Evolutionary conservation across 2,888 invertebrate species (phyloP), one percentile per base, ranked within the genome.

Genomic region (Drosophila pseudotakahashii): DNA sequence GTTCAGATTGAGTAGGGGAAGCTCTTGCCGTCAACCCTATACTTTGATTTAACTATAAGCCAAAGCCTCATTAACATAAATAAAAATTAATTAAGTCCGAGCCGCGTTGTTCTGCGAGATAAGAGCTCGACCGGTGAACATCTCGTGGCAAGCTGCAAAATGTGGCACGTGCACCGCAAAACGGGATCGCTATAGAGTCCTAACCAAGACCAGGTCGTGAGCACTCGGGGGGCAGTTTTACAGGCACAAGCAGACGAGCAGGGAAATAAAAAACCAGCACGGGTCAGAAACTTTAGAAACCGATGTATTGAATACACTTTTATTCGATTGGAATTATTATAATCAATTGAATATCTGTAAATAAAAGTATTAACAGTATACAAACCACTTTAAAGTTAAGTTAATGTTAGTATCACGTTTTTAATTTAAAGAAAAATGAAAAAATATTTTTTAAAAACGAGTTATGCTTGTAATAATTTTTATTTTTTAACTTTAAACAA

Each of bases 1-100:
- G 47, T 95, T 97, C 92, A 92, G 77, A 90, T 89, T 82, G 93
- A 59, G 91, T 93, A 59, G 11, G 1, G 7, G 10, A n/a, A 4
- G 26, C 32, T 48, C 16, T 19, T 11, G 6, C 30, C n/a, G 13
- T 9, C 10, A 5, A 26, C 48, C 34, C 23, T 14, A 23, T 13
- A 50, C 79, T 81, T 57, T 78, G 86, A 81, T 86, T 80, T 83
- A 42, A 45, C 57, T 61, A 69, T 68, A 66, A 67, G 66, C 45
- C 69, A 51, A 63, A n/a, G 14, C 68, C 66, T 80, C 73, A 78
- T 82, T 87, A 75, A 79, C 74, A 76, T 81, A 77, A 83, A 84
- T 87, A 83, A 83, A 87, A 79, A 73, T 81, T 87, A 83, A 83
- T 83, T 83, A 84, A 87, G 82, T 54, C 60, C 47, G 53, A 69